Base-by-base conservation (phyloP, 2,888 invertebrate genomes). In the Automeris io region DNA sequence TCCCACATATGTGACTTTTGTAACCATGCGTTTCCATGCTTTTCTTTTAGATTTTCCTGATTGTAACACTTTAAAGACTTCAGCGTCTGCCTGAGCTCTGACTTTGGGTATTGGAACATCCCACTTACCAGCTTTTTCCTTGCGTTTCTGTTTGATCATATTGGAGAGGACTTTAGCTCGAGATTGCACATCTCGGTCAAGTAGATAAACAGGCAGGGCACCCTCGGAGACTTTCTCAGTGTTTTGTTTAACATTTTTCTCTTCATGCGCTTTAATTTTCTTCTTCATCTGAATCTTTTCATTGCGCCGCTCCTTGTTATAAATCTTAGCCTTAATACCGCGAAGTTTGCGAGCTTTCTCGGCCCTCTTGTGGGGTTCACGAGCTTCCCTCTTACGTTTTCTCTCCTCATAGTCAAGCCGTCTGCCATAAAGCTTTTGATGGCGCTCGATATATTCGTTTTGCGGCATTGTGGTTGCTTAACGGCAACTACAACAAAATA, bases 101-200 rank as follows among this genome's bases (percentile, higher is more conserved):
- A 99, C 99, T 90, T 99, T 99, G 0, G 99, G 99, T 65, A 99
- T 94, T 0, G 99, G 99, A 0, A 99, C 99, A 62, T 99, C 97
- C 98, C 99, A 99, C 90, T 99, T 99, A 0, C 99, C 99, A 39
- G 98, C 98, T 66, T 99, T 99, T 71, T 99, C 99, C 79, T 99
- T 99, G 1, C 99, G 90, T 78, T 99, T 99, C 78, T 99, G 99
- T 81, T 99, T 99, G 46, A 99, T 97, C 95, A 98, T 98, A 72
- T 99, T 99, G 0, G 98, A 98, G 0, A 99, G 87, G 13, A 99
- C 95, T 80, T 99, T 99, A 2, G 98, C 97, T 31, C 95, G 89
- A 1, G 94, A 93, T 68, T 98, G 96, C 4, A 95, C 92, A 86
- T 99, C 96, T 82, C 99, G 91, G 88, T 99, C 99, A 39, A 99